Base-by-base conservation (phyloP, 2,888 invertebrate genomes). In the Pemphredon lugubris region DNA sequence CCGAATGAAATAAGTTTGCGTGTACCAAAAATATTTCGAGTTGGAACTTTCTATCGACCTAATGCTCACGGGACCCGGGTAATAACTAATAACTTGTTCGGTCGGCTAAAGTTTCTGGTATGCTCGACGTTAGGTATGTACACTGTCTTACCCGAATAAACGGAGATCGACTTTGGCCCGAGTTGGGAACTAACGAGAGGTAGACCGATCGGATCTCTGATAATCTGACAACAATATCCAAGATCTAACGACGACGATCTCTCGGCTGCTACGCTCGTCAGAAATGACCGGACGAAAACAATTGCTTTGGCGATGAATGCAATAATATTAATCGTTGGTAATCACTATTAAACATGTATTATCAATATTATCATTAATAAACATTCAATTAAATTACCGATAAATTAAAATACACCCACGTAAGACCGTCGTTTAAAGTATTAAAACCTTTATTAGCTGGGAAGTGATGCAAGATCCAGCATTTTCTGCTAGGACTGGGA, bases 101-200 rank as follows among this genome's bases (percentile, higher is more conserved):
- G 45, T 39, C 48, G 44, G 44, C 55, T 13, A 51, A 61, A 70
- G 57, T 66, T 70, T 59, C 61, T 59, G n/a, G 54, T 9, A 37
- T n/a, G 51, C 61, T 61, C 14, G 34, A 51, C 23, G 21, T 61
- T 55, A 1, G 40, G 54, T 61, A 60, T 48, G 42, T 61, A 42
- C 39, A 48, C 55, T 44, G 72, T 60, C 60, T 57, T 75, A 53
- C 44, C 47, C 14, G 63, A 72, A 67, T 67, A 75, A 72, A 75
- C 67, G 39, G 63, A 18, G 37, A 45, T 57, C 63, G 60, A 60
- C 63, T 60, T 60, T 11, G 59, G 39, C 32, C 26, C n/a, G 67
- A 72, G 65, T 75, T 66, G 6, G 61, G 45, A 59, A 71, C 55
- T 57, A 61, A 32, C 32, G 44, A 45, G 48, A 60, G 39, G 65